These are phyloP conservation scores for Apodemia zela DNA, from an alignment of 2,888 invertebrate species.

Conservation along the genomic window DNA sequence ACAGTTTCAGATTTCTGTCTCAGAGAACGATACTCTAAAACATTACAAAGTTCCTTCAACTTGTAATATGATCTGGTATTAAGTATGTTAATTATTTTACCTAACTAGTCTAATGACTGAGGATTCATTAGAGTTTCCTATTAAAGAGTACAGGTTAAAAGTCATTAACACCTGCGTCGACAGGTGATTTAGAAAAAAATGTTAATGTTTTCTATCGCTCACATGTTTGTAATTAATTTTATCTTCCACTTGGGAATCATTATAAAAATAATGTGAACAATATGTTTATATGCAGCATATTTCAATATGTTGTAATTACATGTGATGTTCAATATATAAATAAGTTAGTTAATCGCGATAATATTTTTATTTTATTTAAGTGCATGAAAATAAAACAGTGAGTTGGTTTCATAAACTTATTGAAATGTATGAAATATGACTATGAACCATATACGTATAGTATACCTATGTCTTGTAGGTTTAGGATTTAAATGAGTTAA, in stretches of 20 bases:
- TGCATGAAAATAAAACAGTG: too few relatives aligned
- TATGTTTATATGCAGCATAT: not conserved
- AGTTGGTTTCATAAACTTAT: too few relatives aligned
- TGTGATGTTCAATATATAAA: too few relatives aligned
- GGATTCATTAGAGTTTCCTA: constrained; percentile 8
- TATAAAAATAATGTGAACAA: not conserved
- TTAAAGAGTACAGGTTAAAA: constrained; percentile 21
- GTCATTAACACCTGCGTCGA: constrained; percentile 45
- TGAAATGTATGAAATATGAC: too few relatives aligned
- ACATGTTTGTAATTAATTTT: not conserved
- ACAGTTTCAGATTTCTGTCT: not conserved
- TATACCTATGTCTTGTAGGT: too few relatives aligned
- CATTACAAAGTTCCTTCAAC: not conserved
- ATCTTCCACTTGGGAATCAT: not conserved
- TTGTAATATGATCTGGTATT: not conserved
- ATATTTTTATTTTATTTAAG: too few relatives aligned
- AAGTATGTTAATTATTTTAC: constrained; percentile 7
- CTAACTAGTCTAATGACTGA: constrained; percentile 9
- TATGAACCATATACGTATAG: too few relatives aligned
- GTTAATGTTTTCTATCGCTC: constrained; percentile 17
- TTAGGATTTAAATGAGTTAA: too few relatives aligned
- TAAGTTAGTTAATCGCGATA: too few relatives aligned
- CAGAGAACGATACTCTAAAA: not conserved
- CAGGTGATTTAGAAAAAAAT: constrained; percentile 40
- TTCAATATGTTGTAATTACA: too few relatives aligned